A percentile compares a stretch with the other conserved stretches of the same genome.
phyloP scores from a whole-genome alignment of 35 echinoderm and acorn worm genomes.

The Ptychodera flava region DNA sequence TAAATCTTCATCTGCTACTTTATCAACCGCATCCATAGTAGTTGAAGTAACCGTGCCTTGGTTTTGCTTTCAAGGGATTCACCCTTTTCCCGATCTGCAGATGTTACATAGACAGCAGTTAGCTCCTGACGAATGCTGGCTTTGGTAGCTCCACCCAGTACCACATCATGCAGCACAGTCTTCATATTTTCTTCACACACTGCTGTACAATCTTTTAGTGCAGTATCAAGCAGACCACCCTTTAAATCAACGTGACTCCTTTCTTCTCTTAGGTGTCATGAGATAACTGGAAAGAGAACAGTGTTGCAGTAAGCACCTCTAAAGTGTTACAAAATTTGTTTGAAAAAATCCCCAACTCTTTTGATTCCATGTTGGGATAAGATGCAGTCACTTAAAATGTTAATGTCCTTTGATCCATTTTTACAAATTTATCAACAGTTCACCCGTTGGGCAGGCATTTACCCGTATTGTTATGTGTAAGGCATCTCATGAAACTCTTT shows the following conservation, averaged over 20 bases:
- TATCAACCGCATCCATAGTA: background rate
- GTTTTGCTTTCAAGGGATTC: background rate
- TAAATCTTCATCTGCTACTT: background rate
- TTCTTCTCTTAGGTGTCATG: background rate
- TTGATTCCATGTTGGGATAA: no score
- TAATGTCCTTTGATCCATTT: no score
- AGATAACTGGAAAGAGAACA: background rate
- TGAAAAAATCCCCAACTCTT: no score
- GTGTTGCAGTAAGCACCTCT: no score
- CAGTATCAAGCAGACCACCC: background rate
- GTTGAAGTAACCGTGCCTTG: background rate
- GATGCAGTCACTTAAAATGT: no score
- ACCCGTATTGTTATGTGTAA: no score
- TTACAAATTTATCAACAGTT: no score
- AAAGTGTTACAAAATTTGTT: no score
- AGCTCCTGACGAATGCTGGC: background rate
- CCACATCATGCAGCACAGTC: no score
- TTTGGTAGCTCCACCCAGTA: background rate
- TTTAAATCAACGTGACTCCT: background rate
- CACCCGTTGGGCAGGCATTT: no score
- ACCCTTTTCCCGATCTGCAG: background rate
- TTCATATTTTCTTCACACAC: no score
- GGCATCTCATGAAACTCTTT: no score
- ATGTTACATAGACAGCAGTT: background rate
- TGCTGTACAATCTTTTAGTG: background rate